Conservation (phyloP, 2,888 invertebrate genomes). For the Monoplex corrugatus region DNA sequence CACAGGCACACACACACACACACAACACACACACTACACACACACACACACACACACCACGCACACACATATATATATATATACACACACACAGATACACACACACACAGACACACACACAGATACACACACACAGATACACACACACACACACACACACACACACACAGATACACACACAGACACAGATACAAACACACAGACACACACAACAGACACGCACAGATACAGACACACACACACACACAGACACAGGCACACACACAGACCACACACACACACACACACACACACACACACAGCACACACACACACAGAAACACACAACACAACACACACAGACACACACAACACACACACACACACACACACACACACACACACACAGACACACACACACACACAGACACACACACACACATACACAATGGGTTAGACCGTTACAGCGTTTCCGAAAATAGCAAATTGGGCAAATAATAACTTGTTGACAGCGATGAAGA, state of each 20-base stretch:
- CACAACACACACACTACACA: neutral
- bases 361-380: neutral
- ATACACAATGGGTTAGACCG: too few relatives aligned
- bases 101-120: slow-evolving; percentile 23
- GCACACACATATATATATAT: neutral
- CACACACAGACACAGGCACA: neutral
- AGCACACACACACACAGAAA: neutral
- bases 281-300: neutral
- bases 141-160: neutral
- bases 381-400: slow-evolving; percentile 25
- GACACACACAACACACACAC: neutral
- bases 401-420: slow-evolving; percentile 16
- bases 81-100: neutral
- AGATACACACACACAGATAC: neutral
- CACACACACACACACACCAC: neutral
- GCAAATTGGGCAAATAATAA: too few relatives aligned
- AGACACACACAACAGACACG: neutral
- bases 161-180: neutral
- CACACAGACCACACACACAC: neutral
- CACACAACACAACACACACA: slow-evolving; percentile 5
- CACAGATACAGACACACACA: neutral
- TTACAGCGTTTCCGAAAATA: too few relatives aligned
- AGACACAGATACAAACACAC: neutral
- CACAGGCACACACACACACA: neutral
- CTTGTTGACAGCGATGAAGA: too few relatives aligned